Evolutionary conservation across 2,888 invertebrate species (phyloP), one percentile per base, ranked within the genome.

Genomic region (Meliscaeva auricollis): DNA sequence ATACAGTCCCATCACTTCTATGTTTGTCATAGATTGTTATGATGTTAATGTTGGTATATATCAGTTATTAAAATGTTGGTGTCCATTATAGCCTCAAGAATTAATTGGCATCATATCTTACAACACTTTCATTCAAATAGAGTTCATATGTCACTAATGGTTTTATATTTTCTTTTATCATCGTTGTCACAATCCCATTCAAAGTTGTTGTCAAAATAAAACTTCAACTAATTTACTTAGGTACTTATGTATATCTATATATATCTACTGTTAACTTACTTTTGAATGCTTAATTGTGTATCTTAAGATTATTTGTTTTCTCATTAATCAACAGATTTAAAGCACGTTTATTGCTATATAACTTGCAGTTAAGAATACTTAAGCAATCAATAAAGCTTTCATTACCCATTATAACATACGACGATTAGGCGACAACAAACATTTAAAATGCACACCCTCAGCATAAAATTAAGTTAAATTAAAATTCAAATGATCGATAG

Each of bases 401-500:
- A 64, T 46, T 64, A 46, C 17, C 1, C 0, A 54, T 30, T 41
- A 60, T 30, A 15, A 8, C 15, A 2, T 54, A 9, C 22, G 38
- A n/a, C 26, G 5, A 60, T 22, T 22, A 60, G 60, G 41, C 22
- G 41, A 60, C 60, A 46, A 9, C 32, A 30, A 64, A 17, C 8
- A 1, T 17, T 64, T 46, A 46, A 64, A 46, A 46, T 64, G 46
- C 64, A 32, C 64, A 64, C 64, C 64, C 64, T 64, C 46, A 32
- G 30, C 30, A 46, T 17, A 20, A 41, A 26, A 26, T 26, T 44
- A 26, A 60, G 5, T 54, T 50, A 22, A 30, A 46, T 64, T 46
- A 44, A 64, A 46, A 64, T 64, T 64, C 64, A 64, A 64, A 41
- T 64, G 46, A 46, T 46, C 60, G 9, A 52, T 70, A 2, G 32